A percentile compares a stretch with the other conserved stretches of the same genome.
Conservation (phyloP, 2,888 invertebrate species). For the Phania funesta region DNA sequence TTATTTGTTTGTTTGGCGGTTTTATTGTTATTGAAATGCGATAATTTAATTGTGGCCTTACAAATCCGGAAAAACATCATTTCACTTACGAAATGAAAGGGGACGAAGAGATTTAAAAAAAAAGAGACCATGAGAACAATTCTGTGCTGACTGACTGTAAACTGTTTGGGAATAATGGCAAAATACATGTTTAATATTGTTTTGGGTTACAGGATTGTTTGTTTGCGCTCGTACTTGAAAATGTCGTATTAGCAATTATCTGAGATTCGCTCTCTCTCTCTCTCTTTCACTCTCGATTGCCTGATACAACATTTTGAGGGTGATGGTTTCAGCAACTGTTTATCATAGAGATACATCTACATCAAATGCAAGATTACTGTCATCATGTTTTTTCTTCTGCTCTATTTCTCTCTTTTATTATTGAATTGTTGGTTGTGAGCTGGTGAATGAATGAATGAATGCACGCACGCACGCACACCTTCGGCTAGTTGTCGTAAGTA, state of each 20-base stretch:
- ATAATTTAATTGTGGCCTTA: constrained; percentile 78
- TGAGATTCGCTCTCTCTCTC: constrained; percentile 36
- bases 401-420: constrained; percentile 22
- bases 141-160: constrained; percentile 68
- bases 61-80: constrained; percentile 53
- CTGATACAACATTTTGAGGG: constrained; percentile 10
- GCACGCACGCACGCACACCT: constrained; percentile 57
- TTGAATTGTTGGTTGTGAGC: constrained; percentile 69
- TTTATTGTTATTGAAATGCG: constrained; percentile 79
- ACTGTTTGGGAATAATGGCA: neutral
- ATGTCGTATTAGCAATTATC: constrained; percentile 73
- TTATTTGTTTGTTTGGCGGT: constrained; percentile 46
- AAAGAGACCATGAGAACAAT: constrained; percentile 46
- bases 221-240: no score
- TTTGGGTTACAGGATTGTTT: constrained; percentile 80
- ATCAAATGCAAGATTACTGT: constrained; percentile 79
- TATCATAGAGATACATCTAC: constrained; percentile 68
- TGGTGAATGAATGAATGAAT: constrained; percentile 61
- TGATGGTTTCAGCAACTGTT: neutral
- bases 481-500: constrained; percentile 53
- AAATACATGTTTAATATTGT: constrained; percentile 79
- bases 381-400: constrained; percentile 71
- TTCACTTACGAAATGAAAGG: constrained; percentile 14
- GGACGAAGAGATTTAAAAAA: constrained; percentile 25
- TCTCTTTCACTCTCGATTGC: constrained; percentile 20